phyloP scores from a whole-genome alignment of 2,113 vertebrate genomes.

The Rhinichthys klamathensis region DNA sequence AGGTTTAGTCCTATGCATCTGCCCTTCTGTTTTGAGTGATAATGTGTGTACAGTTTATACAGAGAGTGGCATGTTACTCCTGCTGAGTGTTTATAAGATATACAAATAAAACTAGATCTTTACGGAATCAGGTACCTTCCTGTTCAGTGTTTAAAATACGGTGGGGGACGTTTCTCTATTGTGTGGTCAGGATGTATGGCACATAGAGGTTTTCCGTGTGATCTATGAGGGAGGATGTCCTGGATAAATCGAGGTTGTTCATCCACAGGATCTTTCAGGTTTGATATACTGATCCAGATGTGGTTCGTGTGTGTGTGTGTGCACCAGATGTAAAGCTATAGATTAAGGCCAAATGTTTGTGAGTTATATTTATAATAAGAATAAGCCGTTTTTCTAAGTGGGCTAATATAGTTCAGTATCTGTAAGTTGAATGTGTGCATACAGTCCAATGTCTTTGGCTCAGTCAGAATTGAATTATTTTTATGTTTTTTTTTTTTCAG shows the following conservation, averaged over 20 bases:
- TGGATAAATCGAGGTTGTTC: conserved; percentile 7
- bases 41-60: conserved; percentile 35
- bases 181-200: conserved; percentile 17
- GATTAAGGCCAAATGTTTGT: conserved; percentile 1
- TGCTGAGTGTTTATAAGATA: background rate
- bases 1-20: background rate
- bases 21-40: conserved; percentile 14
- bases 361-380: background rate
- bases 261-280: background rate
- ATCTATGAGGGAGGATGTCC: conserved; percentile 6
- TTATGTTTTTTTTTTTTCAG: background rate
- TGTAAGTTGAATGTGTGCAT: background rate
- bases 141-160: background rate
- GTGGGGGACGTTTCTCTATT: background rate
- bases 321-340: conserved; percentile 11
- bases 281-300: conserved; percentile 30
- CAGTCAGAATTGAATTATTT: background rate
- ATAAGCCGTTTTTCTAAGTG: too few species aligned
- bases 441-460: background rate
- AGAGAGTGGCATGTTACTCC: background rate
- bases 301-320: background rate
- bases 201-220: conserved; percentile 4
- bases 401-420: background rate
- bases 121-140: conserved; percentile 1
- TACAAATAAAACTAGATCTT: conserved; percentile 23